Evolutionary conservation across 2,113 vertebrate species (phyloP).

Genomic region (Hypomesus transpacificus): DNA sequence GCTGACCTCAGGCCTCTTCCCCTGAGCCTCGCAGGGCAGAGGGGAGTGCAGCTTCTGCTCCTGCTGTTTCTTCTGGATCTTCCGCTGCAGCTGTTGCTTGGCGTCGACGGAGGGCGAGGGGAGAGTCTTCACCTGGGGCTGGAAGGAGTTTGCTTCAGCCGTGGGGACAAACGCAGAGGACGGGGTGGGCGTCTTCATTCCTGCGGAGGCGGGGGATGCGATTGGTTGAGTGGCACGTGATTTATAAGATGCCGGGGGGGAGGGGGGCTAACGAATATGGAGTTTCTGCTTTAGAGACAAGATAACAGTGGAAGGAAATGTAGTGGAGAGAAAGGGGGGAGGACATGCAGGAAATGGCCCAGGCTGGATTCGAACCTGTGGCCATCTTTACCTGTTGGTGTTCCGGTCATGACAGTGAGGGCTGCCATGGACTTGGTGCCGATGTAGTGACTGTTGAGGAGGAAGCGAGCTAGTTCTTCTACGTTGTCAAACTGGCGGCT

Average conservation of each 20-base stretch:
- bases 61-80: constrained; percentile 98
- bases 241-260: not conserved
- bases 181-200: constrained; percentile 80
- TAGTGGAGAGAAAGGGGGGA: no score
- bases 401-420: constrained; percentile 90
- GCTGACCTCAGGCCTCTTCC: constrained; percentile 33
- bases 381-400: constrained; percentile 83
- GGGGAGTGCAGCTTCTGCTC: constrained; percentile 96
- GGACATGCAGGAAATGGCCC: no score
- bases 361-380: constrained; percentile 45
- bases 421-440: constrained; percentile 96
- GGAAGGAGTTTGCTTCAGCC: constrained; percentile 88
- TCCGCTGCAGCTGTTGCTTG: constrained; percentile 97
- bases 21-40: constrained; percentile 79
- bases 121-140: constrained; percentile 87
- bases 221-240: no score
- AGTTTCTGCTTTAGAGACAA: no score
- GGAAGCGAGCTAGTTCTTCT: constrained; percentile 92
- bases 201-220: constrained; percentile 59
- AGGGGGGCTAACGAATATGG: no score
- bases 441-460: constrained; percentile 97
- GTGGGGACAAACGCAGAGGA: constrained; percentile 89
- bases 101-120: constrained; percentile 88
- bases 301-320: no score
- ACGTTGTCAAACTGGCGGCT: constrained; percentile 94